A percentile compares a stretch with the other conserved stretches of the same genome.
phyloP scores from a whole-genome alignment of 2,797 vertebrate species.

The Lindbergichthys nudifrons region DNA sequence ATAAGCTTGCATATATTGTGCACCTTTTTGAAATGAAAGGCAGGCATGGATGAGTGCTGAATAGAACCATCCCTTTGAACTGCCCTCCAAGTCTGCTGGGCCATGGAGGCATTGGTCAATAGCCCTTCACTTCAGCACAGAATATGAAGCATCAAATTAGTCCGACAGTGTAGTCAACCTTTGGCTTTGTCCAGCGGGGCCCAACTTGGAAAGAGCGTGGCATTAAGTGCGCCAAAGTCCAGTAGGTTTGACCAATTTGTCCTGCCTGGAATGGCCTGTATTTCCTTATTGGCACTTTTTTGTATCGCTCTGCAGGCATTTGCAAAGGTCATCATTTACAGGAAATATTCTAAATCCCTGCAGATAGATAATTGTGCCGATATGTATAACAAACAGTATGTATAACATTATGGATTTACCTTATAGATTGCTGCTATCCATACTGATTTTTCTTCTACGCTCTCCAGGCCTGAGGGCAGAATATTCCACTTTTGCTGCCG shows the following conservation, averaged over 20 bases:
- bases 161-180: conserved; percentile 67
- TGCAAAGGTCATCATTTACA: conserved; percentile 69
- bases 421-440: conserved; percentile 31
- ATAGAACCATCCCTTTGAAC: conserved; percentile 74
- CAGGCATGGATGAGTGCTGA: conserved; percentile 57
- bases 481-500: conserved; percentile 26
- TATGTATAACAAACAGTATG: conserved; percentile 55
- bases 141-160: conserved; percentile 77
- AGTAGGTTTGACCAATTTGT: conserved; percentile 66
- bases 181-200: conserved; percentile 68
- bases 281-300: conserved; percentile 50
- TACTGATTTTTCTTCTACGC: conserved; percentile 32
- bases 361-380: conserved; percentile 64
- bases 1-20: conserved; percentile 66
- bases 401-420: conserved; percentile 53
- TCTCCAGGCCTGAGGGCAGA: conserved; percentile 26
- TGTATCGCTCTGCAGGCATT: conserved; percentile 48
- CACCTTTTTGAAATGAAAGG: conserved; percentile 74
- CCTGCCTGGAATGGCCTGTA: conserved; percentile 38
- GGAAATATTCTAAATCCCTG: conserved; percentile 51
- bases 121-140: conserved; percentile 68
- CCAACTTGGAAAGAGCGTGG: conserved; percentile 68
- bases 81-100: conserved; percentile 46
- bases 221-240: conserved; percentile 67
- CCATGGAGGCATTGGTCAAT: conserved; percentile 68